Base-by-base conservation (phyloP, 2,888 invertebrate species). In the Xiphydria camelus region DNA sequence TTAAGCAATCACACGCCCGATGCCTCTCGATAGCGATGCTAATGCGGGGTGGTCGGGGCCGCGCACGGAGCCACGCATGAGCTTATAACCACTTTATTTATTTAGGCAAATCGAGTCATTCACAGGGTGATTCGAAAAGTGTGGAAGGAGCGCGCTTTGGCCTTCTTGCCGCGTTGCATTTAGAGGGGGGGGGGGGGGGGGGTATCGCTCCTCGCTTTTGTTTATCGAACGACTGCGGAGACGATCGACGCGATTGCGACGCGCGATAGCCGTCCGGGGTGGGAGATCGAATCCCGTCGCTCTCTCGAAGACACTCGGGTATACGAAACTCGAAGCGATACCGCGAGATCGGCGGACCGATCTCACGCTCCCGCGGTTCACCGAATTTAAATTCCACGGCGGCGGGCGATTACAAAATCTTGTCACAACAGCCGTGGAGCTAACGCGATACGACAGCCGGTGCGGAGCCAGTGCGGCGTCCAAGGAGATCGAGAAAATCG, bases 21-120 rank as follows among this genome's bases (percentile, higher is more conserved):
- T 67, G 64, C 58, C 50, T 57, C 51, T 66, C 61, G 66, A 69
- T 69, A 69, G 64, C 61, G 62, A 66, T 66, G 68, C 65, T 69
- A 69, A 69, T 68, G 63, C 61, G 43, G 42, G 42, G 42, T 42
- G 35, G 35, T 45, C 31, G 37, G 22, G 35, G 44, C 41, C 45
- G 34, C 45, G 34, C 14, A 35, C 46, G 42, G 26, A 38, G 37
- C 25, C 33, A 36, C 51, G 54, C 53, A 53, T 54, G 54, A 51
- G 53, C 62, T 62, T 62, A 62, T 62, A 61, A 57, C 59, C 59
- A 54, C 61, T 56, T 47, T 53, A 57, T 62, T 62, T 62, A 51
- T 57, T 62, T 59, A 59, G 39, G 33, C 33, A 33, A 20, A 44
- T 14, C 14, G 15, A 23, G 23, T 18, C 19, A 33, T 33, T 33